phyloP scores from a whole-genome alignment of 2,888 invertebrate species.

The Petrolisthes cinctipes region DNA sequence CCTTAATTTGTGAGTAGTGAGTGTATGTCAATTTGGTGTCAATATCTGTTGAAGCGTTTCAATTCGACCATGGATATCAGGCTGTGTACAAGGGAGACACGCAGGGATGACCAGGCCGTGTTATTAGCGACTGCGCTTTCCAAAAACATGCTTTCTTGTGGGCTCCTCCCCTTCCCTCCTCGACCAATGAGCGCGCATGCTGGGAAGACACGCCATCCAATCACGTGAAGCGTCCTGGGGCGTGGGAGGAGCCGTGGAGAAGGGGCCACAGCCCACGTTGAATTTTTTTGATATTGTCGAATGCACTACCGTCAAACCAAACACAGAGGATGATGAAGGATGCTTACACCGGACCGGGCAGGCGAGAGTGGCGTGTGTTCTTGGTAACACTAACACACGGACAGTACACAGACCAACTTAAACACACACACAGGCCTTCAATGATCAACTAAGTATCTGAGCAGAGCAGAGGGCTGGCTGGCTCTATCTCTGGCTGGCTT shows the following conservation, averaged over 20 bases:
- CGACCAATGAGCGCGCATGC: slow-evolving; percentile 29
- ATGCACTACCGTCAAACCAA: slow-evolving; percentile 46
- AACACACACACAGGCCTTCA: neutral
- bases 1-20: slow-evolving; percentile 60
- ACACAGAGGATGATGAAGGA: slow-evolving; percentile 42
- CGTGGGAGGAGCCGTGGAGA: slow-evolving; percentile 40
- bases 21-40: slow-evolving; percentile 62
- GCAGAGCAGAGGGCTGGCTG: too few relatives aligned
- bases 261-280: slow-evolving; percentile 35
- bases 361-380: slow-evolving; percentile 30
- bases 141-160: slow-evolving; percentile 44
- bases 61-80: slow-evolving; percentile 55
- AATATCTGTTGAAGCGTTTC: slow-evolving; percentile 60
- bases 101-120: slow-evolving; percentile 28
- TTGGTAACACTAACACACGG: slow-evolving; percentile 2
- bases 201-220: slow-evolving; percentile 22
- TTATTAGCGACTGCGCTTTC: slow-evolving; percentile 49
- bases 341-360: slow-evolving; percentile 39
- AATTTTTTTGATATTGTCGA: slow-evolving; percentile 46
- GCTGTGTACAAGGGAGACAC: slow-evolving; percentile 43
- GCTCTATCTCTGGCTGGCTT: too few relatives aligned
- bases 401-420: slow-evolving; percentile 1
- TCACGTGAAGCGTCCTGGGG: slow-evolving; percentile 21
- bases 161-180: slow-evolving; percentile 31
- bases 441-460: too few relatives aligned